These are phyloP conservation scores for Abrostola triplasia DNA, from an alignment of 2,888 invertebrate genomes.

Conservation along the genomic window DNA sequence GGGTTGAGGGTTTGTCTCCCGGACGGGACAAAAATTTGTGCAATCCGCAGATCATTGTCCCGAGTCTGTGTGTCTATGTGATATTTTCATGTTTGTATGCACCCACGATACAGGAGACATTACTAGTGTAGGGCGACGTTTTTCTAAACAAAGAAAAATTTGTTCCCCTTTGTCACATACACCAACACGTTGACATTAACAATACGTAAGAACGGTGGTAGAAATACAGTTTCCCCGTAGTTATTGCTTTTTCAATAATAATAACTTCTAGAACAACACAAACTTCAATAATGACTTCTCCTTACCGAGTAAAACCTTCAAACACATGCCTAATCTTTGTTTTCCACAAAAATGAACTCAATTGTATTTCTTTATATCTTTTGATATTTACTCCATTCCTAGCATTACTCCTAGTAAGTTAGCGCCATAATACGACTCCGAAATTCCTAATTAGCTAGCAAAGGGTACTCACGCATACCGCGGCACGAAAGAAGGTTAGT, in stretches of 20 bases:
- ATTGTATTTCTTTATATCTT: constrained; percentile 48
- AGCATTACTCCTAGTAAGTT: constrained; percentile 49
- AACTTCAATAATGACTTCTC: background rate
- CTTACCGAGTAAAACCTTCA: background rate
- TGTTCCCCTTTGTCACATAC: too few relatives aligned
- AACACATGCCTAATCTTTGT: background rate
- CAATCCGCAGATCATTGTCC: too few relatives aligned
- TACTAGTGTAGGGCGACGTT: too few relatives aligned
- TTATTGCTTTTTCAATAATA: background rate
- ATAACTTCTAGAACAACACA: background rate
- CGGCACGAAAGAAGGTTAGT: constrained; percentile 65
- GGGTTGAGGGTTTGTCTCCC: too few relatives aligned
- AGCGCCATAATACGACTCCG: constrained; percentile 48
- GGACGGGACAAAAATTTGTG: too few relatives aligned
- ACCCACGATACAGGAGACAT: too few relatives aligned
- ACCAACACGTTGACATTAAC: too few relatives aligned
- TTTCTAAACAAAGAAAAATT: too few relatives aligned
- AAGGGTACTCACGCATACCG: constrained; percentile 74
- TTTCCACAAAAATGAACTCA: constrained; percentile 16
- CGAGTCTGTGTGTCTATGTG: too few relatives aligned
- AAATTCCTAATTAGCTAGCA: constrained; percentile 70
- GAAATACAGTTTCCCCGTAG: too few relatives aligned
- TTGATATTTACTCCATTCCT: constrained; percentile 51
- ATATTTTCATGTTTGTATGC: too few relatives aligned
- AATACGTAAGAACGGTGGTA: too few relatives aligned